A percentile compares a stretch with the other conserved stretches of the same genome.
phyloP scores from a whole-genome alignment of 2,797 vertebrate species.

The Toxotes lorentzi region DNA sequence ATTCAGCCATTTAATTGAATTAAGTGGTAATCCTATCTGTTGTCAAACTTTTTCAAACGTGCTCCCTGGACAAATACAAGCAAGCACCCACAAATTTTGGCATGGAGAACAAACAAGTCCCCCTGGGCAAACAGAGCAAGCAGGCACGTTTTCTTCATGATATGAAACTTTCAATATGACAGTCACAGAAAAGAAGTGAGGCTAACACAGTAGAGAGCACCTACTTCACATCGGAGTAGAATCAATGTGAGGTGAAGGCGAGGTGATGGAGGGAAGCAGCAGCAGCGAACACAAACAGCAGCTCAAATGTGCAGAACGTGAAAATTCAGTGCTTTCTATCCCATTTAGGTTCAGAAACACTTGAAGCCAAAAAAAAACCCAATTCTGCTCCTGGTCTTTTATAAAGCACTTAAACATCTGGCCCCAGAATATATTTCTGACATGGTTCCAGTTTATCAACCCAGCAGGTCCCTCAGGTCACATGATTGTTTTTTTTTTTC shows the following conservation, averaged over 20 bases:
- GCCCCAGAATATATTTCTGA: background rate
- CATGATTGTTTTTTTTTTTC: background rate
- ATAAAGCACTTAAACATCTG: background rate
- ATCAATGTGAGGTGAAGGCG: constrained; percentile 19
- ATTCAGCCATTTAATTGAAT: background rate
- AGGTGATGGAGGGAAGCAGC: constrained; percentile 25
- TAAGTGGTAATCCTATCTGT: background rate
- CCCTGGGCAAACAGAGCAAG: constrained; percentile 6
- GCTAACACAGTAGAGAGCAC: background rate
- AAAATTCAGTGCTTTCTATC: background rate
- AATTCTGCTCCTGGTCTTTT: too few species aligned
- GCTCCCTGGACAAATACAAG: constrained; percentile 29
- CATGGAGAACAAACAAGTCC: constrained; percentile 17
- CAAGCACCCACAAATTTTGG: background rate
- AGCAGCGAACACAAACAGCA: background rate
- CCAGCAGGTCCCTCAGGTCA: background rate
- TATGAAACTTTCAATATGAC: constrained; percentile 16
- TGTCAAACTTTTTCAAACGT: background rate
- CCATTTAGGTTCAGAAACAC: background rate
- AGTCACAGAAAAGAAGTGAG: constrained; percentile 29
- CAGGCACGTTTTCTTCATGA: constrained; percentile 27
- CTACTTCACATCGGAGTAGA: constrained; percentile 29
- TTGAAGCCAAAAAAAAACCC: background rate
- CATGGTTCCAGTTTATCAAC: background rate
- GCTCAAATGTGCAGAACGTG: constrained; percentile 1